Conservation (phyloP, 2,113 vertebrate genomes). For the Nansenia antarctica region DNA sequence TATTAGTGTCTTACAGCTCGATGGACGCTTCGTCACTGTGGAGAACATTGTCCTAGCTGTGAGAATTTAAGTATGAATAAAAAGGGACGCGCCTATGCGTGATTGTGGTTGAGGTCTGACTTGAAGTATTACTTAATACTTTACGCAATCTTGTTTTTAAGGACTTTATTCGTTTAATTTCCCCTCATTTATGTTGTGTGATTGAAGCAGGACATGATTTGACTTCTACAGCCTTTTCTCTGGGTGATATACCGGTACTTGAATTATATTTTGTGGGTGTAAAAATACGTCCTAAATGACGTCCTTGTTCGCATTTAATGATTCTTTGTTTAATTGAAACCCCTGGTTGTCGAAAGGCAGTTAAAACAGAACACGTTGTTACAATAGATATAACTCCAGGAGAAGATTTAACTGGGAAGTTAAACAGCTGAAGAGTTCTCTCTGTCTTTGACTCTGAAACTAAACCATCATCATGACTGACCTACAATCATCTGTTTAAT, state of each 20-base stretch:
- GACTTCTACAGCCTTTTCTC: constrained; percentile 11
- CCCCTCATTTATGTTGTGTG: background rate
- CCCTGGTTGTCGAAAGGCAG: background rate
- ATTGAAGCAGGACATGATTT: background rate
- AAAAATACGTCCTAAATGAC: constrained; percentile 24
- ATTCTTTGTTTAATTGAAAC: background rate
- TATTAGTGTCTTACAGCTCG: background rate
- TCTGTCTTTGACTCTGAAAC: background rate
- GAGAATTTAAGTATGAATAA: background rate
- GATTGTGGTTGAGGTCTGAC: background rate
- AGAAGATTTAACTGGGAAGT: background rate
- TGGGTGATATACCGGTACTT: constrained; percentile 45
- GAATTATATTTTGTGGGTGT: constrained; percentile 44
- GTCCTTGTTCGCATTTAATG: constrained; percentile 20
- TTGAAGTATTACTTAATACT: background rate
- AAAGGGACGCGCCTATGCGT: background rate
- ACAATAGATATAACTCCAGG: background rate
- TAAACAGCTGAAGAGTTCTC: no score
- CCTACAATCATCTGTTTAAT: background rate
- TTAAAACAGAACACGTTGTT: no score
- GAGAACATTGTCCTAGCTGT: background rate
- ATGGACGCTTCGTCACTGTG: background rate
- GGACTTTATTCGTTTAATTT: background rate
- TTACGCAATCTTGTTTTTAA: background rate
- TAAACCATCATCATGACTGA: background rate